A percentile compares a stretch with the other conserved stretches of the same genome.
phyloP scores from a whole-genome alignment of 2,797 vertebrate species.

The Leucoraja ocellata region DNA sequence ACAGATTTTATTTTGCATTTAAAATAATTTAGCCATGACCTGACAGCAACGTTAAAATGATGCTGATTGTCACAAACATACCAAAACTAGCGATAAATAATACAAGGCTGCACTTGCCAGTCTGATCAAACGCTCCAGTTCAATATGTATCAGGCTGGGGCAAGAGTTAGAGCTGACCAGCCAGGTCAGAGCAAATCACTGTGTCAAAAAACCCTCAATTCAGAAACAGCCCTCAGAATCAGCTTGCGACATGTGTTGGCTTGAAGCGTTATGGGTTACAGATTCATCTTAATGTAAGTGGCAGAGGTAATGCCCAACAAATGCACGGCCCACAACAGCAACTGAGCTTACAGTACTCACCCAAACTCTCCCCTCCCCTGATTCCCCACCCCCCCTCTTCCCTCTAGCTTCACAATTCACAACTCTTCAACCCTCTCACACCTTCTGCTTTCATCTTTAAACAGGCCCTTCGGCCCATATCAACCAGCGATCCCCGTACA shows the following conservation, averaged over 20 bases:
- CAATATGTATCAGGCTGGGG: not conserved
- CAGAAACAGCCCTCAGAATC: not conserved
- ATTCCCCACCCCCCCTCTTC: too few species aligned
- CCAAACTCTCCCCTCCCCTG: not conserved
- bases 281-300: not conserved
- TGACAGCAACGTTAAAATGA: not conserved
- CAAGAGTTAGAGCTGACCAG: not conserved
- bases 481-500: too few species aligned
- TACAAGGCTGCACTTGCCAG: not conserved
- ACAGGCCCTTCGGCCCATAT: too few species aligned
- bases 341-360: not conserved
- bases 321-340: not conserved
- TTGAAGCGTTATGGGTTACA: not conserved
- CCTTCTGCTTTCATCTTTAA: too few species aligned
- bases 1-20: not conserved
- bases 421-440: too few species aligned
- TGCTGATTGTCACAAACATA: not conserved
- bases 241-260: not conserved
- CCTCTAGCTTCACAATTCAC: too few species aligned
- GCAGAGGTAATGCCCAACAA: not conserved
- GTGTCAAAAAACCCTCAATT: not conserved
- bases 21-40: not conserved
- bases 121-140: not conserved
- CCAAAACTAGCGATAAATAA: not conserved
- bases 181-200: not conserved